A percentile compares a stretch with the other conserved stretches of the same genome.
These are phyloP conservation scores for Clitarchus hookeri DNA, from an alignment of 2,888 invertebrate species.

Conservation along the genomic window DNA sequence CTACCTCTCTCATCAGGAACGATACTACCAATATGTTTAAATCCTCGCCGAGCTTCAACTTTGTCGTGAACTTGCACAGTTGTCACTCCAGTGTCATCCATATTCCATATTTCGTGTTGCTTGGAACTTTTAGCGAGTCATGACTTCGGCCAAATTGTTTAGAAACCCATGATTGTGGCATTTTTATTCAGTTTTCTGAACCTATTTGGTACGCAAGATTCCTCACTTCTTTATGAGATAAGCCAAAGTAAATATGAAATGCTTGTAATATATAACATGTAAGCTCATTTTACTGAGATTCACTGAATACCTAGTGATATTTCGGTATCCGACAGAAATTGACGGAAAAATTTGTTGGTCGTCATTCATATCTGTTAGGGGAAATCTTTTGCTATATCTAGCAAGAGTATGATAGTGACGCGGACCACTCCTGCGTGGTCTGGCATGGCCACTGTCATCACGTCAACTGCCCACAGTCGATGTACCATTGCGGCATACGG, in stretches of 20 bases:
- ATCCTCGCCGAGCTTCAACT: slow-evolving; percentile 50
- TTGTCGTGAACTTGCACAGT: slow-evolving; percentile 52
- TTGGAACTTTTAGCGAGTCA: slow-evolving; percentile 37
- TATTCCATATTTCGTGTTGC: slow-evolving; percentile 49
- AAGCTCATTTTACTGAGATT: too few species aligned
- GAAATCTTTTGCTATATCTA: too few species aligned
- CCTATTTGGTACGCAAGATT: slow-evolving; percentile 46
- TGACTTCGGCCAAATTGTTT: slow-evolving; percentile 42
- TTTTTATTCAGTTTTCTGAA: slow-evolving; percentile 26
- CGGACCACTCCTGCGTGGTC: too few species aligned
- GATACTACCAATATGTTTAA: slow-evolving; percentile 52
- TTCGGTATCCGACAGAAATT: too few species aligned
- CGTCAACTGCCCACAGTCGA: too few species aligned
- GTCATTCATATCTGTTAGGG: too few species aligned
- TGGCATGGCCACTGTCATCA: too few species aligned
- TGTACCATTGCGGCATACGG: too few species aligned
- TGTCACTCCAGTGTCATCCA: slow-evolving; percentile 53
- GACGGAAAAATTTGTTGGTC: too few species aligned
- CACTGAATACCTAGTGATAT: too few species aligned
- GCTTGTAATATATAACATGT: slow-evolving; percentile 37
- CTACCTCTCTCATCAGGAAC: slow-evolving; percentile 52
- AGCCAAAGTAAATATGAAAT: slow-evolving; percentile 43
- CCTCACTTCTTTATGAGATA: slow-evolving; percentile 45
- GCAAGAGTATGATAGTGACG: too few species aligned
- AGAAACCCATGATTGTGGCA: slow-evolving; percentile 43